These are phyloP conservation scores for Palloptera scutellata DNA, from an alignment of 2,888 invertebrate genomes.

Conservation along the genomic window DNA sequence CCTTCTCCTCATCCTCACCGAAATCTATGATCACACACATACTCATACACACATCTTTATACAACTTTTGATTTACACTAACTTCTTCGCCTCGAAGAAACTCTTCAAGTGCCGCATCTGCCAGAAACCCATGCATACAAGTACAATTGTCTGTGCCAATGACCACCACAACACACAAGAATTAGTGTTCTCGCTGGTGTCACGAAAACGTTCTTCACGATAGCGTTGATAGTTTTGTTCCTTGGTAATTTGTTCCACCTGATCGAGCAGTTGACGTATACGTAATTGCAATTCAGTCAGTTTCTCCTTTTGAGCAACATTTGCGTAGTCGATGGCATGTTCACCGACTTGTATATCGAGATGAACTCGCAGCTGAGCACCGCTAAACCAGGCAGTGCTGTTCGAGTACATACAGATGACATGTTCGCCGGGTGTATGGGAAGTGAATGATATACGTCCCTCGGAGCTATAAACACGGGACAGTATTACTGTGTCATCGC, in stretches of 20 bases:
- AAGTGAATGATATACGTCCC: conserved; percentile 93
- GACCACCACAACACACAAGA: conserved; percentile 97
- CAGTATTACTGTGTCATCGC: conserved; percentile 91
- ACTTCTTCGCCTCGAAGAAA: conserved; percentile 99
- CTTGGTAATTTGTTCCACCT: conserved; percentile 99
- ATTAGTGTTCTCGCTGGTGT: conserved; percentile 98
- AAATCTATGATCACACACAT: too few relatives aligned
- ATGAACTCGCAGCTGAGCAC: conserved; percentile 93
- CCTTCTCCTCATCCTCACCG: too few relatives aligned
- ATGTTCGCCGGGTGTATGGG: conserved; percentile 97
- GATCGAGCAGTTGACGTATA: conserved; percentile 93
- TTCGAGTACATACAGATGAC: conserved; percentile 98
- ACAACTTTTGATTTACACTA: conserved; percentile 72
- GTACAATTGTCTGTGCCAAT: conserved; percentile 86
- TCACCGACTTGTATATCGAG: conserved; percentile 99
- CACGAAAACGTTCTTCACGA: conserved; percentile 96
- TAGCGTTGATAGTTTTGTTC: conserved; percentile 99
- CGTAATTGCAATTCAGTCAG: conserved; percentile 93
- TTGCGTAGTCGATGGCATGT: conserved; percentile 96
- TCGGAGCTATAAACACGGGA: conserved; percentile 95
- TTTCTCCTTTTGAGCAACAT: conserved; percentile 97
- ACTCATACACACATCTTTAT: too few relatives aligned
- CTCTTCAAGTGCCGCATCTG: conserved; percentile 99
- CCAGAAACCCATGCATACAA: conserved; percentile 95
- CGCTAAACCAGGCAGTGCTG: conserved; percentile 97